Conservation (phyloP, 2,113 vertebrate genomes). For the Muntiacus muntjak region DNA sequence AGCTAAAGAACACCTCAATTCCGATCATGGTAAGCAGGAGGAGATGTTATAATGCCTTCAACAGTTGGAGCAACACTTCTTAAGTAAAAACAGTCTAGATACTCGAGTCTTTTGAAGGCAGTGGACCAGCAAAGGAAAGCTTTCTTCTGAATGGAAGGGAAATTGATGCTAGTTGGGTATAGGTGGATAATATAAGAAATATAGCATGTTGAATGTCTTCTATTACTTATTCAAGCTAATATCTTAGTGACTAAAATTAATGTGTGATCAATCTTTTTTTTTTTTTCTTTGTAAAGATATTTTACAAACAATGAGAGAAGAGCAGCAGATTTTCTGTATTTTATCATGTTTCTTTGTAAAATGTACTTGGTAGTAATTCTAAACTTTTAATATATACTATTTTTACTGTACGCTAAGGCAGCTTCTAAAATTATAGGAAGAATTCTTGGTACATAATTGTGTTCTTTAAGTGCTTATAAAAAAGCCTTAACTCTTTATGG, state of each 20-base stretch:
- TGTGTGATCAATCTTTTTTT: not conserved
- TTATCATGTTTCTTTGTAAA: slow-evolving; percentile 7
- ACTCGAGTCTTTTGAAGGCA: not conserved
- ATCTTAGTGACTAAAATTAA: not conserved
- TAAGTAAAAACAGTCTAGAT: not conserved
- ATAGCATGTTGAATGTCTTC: not conserved
- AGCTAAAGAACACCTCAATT: not conserved
- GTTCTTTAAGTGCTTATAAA: slow-evolving; percentile 21
- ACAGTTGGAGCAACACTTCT: not conserved
- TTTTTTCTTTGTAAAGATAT: not conserved
- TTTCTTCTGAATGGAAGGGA: not conserved
- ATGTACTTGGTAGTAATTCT: slow-evolving; percentile 19
- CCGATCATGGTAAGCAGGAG: not conserved
- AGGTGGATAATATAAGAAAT: not conserved
- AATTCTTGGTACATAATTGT: not conserved
- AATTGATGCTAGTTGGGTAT: not conserved
- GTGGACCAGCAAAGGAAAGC: not conserved
- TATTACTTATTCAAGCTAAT: not conserved
- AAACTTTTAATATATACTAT: not conserved
- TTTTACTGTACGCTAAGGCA: not conserved
- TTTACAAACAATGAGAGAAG: not conserved
- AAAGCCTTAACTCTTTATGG: not conserved
- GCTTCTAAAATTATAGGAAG: not conserved
- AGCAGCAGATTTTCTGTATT: not conserved
- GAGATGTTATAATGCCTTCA: not conserved